Base-by-base conservation (phyloP, 2,888 invertebrate genomes). In the Cheilosia grossa region DNA sequence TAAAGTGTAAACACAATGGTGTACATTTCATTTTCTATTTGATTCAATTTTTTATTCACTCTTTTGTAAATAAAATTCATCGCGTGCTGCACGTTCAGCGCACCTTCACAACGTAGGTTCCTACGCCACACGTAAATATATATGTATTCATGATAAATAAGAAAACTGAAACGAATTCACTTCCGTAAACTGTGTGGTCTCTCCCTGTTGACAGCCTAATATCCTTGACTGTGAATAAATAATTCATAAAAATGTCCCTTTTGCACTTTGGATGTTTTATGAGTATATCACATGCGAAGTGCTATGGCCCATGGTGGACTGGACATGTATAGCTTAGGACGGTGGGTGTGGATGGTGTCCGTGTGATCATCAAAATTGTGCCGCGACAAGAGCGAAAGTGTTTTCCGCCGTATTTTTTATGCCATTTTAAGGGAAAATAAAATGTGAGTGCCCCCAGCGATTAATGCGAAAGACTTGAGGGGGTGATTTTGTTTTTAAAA, bases 241-340 rank as follows among this genome's bases (percentile, higher is more conserved):
- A 79, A 82, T 79, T 67, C 37, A 47, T 66, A 40, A 79, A 78
- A 82, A 82, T 79, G 79, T 79, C 79, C 67, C 27, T 79, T 82
- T 82, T 82, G 79, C 82, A 82, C 82, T 82, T 82, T 73, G 21
- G 67, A 54, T 73, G 78, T 54, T 82, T 80, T 82, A 82, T 79
- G 72, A 30, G 54, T 33, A 15, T 40, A 54, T 56, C 56, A 56
- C 82, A 82, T 78, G 82, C 82, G 59, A 82, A 56, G 44, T 37
- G 30, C 13, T 47, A 21, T 21, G 5, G 49, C 49, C n/a, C n/a
- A 15, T 42, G 3, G 24, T 21, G 15, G 1, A 5, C 21, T 21
- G 10, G 1, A 24, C 42, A 58, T 21, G 53, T 10, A 21, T 49
- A 72, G 59, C 27, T 58, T 17, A 27, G n/a, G 10, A 13, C 37